Evolutionary conservation across 2,888 invertebrate genomes (phyloP), one percentile per base, ranked within the genome.

Genomic region (Lycophotia porphyrea): DNA sequence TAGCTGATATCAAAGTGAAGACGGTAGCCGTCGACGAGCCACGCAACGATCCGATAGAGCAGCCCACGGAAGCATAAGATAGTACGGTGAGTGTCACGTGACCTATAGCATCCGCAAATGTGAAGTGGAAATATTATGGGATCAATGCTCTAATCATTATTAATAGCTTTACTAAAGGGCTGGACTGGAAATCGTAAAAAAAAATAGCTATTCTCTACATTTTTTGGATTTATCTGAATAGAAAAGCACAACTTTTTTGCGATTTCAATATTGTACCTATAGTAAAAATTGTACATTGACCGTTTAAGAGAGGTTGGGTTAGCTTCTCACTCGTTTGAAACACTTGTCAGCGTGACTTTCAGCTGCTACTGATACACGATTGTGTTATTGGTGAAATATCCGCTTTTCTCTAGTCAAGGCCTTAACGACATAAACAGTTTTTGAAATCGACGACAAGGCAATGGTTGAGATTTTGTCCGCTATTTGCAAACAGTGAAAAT

Each of bases 1-100:
- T 92, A 55, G 81, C 93, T 21, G 97, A 97, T 81, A 97, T 97
- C 86, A 97, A 97, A 94, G 96, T 96, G 39, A 97, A 97, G 93
- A 95, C 97, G 81, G 94, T 97, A 60, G 94, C 97, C 71, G 94
- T 95, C n/a, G 96, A 95, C 74, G 96, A 96, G 84, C 92, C 95
- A 27, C 93, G 91, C 82, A 92, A 92, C 66, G 95, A 95, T 86
- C 93, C 93, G 85, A 93, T 94, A 91, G 96, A 97, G 88, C 96
- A 97, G 85, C 95, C 96, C 87, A 95, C 95, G 89, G 96, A 97
- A 94, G 95, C 96, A 93, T 96, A 96, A 96, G 91, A 86, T 88
- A 87, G 89, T 92, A 91, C 89, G 94, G 94, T 95, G 88, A 93
- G 94, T 92, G 70, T 63, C 55, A 49, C 60, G 64, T 71, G 52